Base-by-base conservation (phyloP, 2,113 vertebrate genomes). In the Eira barbara region DNA sequence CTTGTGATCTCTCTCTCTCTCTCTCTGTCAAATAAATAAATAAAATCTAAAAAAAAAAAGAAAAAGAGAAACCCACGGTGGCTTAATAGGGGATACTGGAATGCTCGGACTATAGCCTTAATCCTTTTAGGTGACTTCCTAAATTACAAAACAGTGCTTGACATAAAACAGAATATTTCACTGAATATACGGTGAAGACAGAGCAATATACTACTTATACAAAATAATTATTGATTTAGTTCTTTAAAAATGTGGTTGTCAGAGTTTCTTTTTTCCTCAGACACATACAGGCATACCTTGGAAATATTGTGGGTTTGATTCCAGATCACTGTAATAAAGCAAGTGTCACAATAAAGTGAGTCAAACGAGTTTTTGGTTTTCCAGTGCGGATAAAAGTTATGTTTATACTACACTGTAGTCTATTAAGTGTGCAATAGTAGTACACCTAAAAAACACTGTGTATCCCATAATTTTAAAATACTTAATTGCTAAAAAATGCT, bases 161-260 rank as follows among this genome's bases (percentile, higher is more conserved):
- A 14, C 47, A 13, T 49, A 49, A 49, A 49, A 14, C 47, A 49
- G 47, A 52, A 34, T 86, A 89, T 81, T 91, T 89, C 20, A 83
- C 36, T 67, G 49, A 14, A 57, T 65, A 5, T 14, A 89, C 86
- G 39, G 65, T 74, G 14, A 34, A 92, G 20, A 89, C 73, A 91
- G 20, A 93, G 57, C 7, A 82, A 21, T 63, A 59, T 78, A 71
- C 31, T 18, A 67, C 36, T 82, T 85, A 4, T 78, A 95, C 45
- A 91, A 96, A 94, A 36, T 61, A 92, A 96, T 82, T 93, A 91
- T n/a, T 84, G 76, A 93, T 63, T 81, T 96, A 89, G 13, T 85
- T 27, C 27, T 87, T 95, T 78, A 71, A 93, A 96, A 96, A 81
- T 85, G 29, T 93, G 55, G 27, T n/a, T 80, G 14, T 78, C 9